Evolutionary conservation across 2,797 vertebrate genomes (phyloP), one percentile per base, ranked within the genome.

Genomic region (Schizopygopsis malacanthus): DNA sequence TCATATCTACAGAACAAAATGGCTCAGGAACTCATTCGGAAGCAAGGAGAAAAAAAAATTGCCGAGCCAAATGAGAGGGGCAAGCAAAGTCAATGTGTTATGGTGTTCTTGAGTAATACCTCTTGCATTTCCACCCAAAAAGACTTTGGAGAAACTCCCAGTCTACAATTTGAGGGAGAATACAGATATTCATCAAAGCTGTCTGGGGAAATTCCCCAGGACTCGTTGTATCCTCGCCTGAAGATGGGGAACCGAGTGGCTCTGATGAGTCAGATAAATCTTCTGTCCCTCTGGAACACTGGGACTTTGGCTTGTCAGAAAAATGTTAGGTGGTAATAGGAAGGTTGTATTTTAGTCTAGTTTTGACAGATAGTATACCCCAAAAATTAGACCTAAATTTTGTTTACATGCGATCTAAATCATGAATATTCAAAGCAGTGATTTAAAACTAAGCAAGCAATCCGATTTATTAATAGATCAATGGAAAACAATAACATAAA

Each of bases 251-350:
- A 69, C 75, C 67, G 41, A 73, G 73, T 47, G 86, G 72, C 59
- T 81, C 70, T 88, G 89, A 89, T 89, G 88, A 90, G 80, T 87
- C 88, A 85, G 86, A 90, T 90, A 90, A 89, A 89, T 90, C 89
- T 89, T 88, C 22, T 73, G 70, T 89, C 88, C 82, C 85, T 33
- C 11, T 73, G 76, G 88, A 83, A 83, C 47, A 3, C 79, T 25
- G 11, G 56, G 54, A 73, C 78, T 80, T 76, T 83, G 81, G 76
- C 82, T 73, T 84, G 47, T 72, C 79, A 43, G 59, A 72, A 77
- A 65, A 76, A 73, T 83, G 54, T 79, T 52, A 77, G 76, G 63
- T 59, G 61, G 47, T 65, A 43, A 77, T 77, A 77, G 37, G 69
- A 52, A 59, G 52, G 43, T 77, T 72, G 84, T 72, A 56, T 72